Evolutionary conservation across 2,888 invertebrate species (phyloP).

Genomic region (Cancer borealis): DNA sequence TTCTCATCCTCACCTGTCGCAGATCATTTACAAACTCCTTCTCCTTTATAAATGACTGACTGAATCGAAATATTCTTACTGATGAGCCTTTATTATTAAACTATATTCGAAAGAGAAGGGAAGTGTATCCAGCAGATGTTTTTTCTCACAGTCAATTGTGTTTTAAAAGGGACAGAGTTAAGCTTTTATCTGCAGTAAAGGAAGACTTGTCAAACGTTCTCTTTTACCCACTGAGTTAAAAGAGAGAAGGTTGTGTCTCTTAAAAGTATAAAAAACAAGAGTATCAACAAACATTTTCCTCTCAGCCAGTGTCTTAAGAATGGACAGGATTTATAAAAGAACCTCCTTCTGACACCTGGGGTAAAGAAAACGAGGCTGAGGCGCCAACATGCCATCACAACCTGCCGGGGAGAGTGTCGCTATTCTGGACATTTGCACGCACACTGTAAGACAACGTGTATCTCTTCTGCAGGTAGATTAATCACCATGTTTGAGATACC

Average conservation of each 20-base stretch:
- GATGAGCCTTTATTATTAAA: background rate
- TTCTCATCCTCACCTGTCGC: background rate
- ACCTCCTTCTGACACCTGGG: slow-evolving; percentile 1
- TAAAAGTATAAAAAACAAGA: background rate
- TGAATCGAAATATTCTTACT: background rate
- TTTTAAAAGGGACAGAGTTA: background rate
- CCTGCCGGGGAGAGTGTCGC: slow-evolving; percentile 4
- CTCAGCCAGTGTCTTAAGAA: background rate
- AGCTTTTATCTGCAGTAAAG: background rate
- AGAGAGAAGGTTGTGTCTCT: background rate
- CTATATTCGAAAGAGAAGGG: background rate
- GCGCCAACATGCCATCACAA: slow-evolving; percentile 20
- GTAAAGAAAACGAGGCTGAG: background rate
- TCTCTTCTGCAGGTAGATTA: background rate
- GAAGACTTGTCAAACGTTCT: background rate
- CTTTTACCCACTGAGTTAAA: background rate
- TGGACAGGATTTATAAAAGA: background rate
- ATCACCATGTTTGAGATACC: background rate
- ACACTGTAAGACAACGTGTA: background rate
- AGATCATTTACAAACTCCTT: background rate
- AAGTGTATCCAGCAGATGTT: background rate
- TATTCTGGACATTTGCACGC: background rate
- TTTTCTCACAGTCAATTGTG: background rate
- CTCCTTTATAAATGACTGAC: background rate
- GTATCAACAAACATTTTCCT: background rate